A percentile compares a stretch with the other conserved stretches of the same genome.
Evolutionary conservation across 2,113 vertebrate species (phyloP).

Genomic region (Anhinga anhinga): DNA sequence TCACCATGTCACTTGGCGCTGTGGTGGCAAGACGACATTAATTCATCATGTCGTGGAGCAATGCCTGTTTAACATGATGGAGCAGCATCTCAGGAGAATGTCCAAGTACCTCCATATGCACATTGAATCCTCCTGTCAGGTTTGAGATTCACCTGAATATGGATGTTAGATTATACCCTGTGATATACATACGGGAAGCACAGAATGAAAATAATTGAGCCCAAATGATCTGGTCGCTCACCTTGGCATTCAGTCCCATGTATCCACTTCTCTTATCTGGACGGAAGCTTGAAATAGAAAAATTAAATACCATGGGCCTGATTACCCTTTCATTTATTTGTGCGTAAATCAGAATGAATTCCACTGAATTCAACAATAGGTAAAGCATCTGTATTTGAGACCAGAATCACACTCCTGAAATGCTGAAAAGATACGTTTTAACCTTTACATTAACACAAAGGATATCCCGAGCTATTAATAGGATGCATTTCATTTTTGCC

Average conservation of each 20-base stretch:
- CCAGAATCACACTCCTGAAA: neutral
- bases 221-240: neutral
- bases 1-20: neutral
- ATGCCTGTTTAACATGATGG: neutral
- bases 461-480: constrained; percentile 48
- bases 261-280: neutral
- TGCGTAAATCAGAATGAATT: neutral
- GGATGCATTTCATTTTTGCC: constrained; percentile 27
- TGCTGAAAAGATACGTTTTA: neutral
- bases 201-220: neutral
- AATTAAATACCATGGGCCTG: neutral
- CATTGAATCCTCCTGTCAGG: neutral
- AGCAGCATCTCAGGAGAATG: neutral
- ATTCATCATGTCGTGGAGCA: neutral
- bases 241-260: neutral
- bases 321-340: neutral
- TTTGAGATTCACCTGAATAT: neutral
- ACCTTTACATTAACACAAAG: constrained; percentile 53
- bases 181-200: neutral
- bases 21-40: neutral
- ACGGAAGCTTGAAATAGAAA: constrained; percentile 7
- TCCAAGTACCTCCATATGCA: neutral
- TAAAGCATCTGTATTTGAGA: constrained; percentile 7
- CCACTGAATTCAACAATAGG: constrained; percentile 11
- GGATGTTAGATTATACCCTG: neutral